A percentile compares a stretch with the other conserved stretches of the same genome.
Evolutionary conservation across 2,113 vertebrate species (phyloP).

Genomic region (Felis chaus): DNA sequence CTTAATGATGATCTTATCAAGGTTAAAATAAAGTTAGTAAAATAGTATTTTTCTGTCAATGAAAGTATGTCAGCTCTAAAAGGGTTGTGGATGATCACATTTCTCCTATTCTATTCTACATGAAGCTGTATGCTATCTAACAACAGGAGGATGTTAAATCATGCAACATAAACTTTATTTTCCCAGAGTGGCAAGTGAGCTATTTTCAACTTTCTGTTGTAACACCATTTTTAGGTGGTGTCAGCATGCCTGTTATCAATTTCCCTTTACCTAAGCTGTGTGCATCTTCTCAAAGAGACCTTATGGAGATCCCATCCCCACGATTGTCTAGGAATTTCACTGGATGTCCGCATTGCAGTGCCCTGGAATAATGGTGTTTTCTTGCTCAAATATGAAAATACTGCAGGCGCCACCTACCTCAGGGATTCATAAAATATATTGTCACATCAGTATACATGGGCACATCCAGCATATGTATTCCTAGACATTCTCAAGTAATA

Average conservation of each 20-base stretch:
- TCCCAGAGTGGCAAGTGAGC: constrained; percentile 39
- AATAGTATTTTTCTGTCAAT: constrained; percentile 39
- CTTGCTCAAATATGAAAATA: constrained; percentile 29
- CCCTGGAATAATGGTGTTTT: background rate
- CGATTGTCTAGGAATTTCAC: background rate
- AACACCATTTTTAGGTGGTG: constrained; percentile 47
- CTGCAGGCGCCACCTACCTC: background rate
- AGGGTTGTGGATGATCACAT: background rate
- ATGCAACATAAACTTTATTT: constrained; percentile 51
- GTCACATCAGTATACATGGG: background rate
- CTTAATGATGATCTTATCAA: constrained; percentile 33
- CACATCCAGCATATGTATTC: background rate
- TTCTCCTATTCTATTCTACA: background rate
- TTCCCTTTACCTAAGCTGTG: constrained; percentile 29
- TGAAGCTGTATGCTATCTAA: background rate
- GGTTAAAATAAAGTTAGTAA: constrained; percentile 65
- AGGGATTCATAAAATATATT: background rate
- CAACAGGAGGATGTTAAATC: constrained; percentile 32
- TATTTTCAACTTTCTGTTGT: constrained; percentile 65
- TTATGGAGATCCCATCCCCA: background rate
- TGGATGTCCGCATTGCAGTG: background rate
- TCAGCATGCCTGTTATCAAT: constrained; percentile 50
- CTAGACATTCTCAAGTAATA: background rate
- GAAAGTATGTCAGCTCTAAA: background rate
- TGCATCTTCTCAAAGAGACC: constrained; percentile 1